Conservation (phyloP, 2,797 vertebrate genomes). For the Rhinogobio ventralis region DNA sequence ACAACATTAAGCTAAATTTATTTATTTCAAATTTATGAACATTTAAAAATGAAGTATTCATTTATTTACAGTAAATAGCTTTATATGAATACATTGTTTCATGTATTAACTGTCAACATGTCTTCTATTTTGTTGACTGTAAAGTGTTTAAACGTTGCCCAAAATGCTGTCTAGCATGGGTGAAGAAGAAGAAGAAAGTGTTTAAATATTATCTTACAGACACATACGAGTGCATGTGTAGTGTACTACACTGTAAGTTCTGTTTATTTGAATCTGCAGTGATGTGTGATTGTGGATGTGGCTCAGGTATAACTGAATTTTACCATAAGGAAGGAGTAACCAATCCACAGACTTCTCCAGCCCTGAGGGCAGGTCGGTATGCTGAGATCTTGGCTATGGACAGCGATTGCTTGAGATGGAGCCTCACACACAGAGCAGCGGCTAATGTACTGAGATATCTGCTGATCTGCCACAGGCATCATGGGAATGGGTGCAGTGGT, state of each 20-base stretch:
- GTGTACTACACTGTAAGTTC: not conserved
- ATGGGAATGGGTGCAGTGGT: slow-evolving; percentile 94
- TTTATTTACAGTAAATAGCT: not conserved
- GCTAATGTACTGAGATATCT: slow-evolving; percentile 92
- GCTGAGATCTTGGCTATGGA: slow-evolving; percentile 92
- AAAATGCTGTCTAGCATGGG: too few species aligned
- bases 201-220: not conserved
- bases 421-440: slow-evolving; percentile 94
- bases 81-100: not conserved
- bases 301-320: slow-evolving; percentile 43
- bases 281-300: not conserved
- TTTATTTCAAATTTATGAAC: not conserved
- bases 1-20: too few species aligned
- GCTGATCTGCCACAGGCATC: slow-evolving; percentile 87
- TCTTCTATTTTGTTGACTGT: not conserved
- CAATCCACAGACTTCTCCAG: slow-evolving; percentile 97
- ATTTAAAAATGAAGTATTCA: not conserved
- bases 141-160: not conserved
- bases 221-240: not conserved
- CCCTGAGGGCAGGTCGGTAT: slow-evolving; percentile 90
- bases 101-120: not conserved
- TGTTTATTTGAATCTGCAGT: not conserved
- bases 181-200: not conserved
- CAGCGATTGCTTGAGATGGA: slow-evolving; percentile 89
- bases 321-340: slow-evolving; percentile 98